A percentile compares a stretch with the other conserved stretches of the same genome.
phyloP scores from a whole-genome alignment of 2,113 vertebrate genomes.

The Labrus mixtus region DNA sequence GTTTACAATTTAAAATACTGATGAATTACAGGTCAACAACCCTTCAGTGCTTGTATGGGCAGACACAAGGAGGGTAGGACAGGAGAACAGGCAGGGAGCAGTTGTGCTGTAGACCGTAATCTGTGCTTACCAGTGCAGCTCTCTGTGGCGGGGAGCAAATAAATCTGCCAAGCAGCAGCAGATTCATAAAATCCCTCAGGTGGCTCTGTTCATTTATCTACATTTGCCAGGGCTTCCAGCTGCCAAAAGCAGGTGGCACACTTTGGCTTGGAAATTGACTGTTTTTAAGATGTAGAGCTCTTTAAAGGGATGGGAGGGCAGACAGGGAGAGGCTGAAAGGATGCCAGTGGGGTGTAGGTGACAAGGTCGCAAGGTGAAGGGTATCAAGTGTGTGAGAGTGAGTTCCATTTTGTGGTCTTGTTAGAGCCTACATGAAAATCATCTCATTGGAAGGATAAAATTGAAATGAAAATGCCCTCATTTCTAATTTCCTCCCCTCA shows the following conservation, averaged over 20 bases:
- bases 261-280: constrained; percentile 82
- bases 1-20: constrained; percentile 72
- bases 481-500: constrained; percentile 72
- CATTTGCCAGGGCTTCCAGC: constrained; percentile 83
- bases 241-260: constrained; percentile 85
- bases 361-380: constrained; percentile 61
- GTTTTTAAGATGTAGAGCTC: constrained; percentile 79
- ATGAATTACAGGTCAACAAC: constrained; percentile 78
- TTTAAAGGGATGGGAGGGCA: constrained; percentile 60
- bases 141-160: constrained; percentile 78
- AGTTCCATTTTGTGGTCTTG: constrained; percentile 33
- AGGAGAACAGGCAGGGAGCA: constrained; percentile 62
- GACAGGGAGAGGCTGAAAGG: constrained; percentile 57
- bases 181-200: constrained; percentile 86
- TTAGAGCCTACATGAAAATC: constrained; percentile 46
- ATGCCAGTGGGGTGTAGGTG: constrained; percentile 50
- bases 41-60: constrained; percentile 44
- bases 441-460: constrained; percentile 62
- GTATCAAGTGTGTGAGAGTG: constrained; percentile 40
- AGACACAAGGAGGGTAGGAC: constrained; percentile 65
- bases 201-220: constrained; percentile 85
- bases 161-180: constrained; percentile 85
- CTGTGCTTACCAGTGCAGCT: constrained; percentile 84
- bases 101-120: constrained; percentile 79
- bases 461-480: constrained; percentile 73